Conservation (phyloP, 2,888 invertebrate genomes). For the Drosophila mercatorum region DNA sequence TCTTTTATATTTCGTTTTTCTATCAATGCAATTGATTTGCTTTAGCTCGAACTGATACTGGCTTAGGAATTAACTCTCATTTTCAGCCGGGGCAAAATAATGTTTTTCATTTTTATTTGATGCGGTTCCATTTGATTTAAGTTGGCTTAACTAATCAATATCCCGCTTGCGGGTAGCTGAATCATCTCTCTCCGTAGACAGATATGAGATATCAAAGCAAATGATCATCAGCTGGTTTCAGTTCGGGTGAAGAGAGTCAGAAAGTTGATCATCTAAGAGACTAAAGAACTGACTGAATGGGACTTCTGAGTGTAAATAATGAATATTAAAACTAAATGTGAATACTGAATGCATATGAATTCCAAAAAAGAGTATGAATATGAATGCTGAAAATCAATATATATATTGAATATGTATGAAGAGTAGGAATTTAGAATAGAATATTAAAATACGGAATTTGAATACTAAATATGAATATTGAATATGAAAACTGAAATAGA, state of each 20-base stretch:
- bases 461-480: not conserved
- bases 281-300: too few relatives aligned
- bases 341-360: too few relatives aligned
- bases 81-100: slow-evolving; percentile 19
- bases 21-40: slow-evolving; percentile 68
- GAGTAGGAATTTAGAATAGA: not conserved
- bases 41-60: slow-evolving; percentile 42
- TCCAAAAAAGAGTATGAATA: not conserved
- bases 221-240: not conserved
- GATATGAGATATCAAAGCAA: too few relatives aligned
- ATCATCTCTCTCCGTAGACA: not conserved
- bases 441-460: not conserved
- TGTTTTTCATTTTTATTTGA: not conserved
- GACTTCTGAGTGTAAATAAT: too few relatives aligned
- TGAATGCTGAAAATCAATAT: not conserved
- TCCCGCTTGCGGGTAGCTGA: too few relatives aligned
- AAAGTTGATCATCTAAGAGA: too few relatives aligned
- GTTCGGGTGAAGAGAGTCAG: too few relatives aligned
- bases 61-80: slow-evolving; percentile 52
- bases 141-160: not conserved
- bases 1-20: slow-evolving; percentile 31
- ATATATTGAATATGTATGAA: not conserved
- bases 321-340: too few relatives aligned
- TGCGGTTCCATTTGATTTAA: slow-evolving; percentile 1
- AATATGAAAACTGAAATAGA: not conserved